Evolutionary conservation across 2,113 vertebrate genomes (phyloP).

Genomic region (Uria lomvia): DNA sequence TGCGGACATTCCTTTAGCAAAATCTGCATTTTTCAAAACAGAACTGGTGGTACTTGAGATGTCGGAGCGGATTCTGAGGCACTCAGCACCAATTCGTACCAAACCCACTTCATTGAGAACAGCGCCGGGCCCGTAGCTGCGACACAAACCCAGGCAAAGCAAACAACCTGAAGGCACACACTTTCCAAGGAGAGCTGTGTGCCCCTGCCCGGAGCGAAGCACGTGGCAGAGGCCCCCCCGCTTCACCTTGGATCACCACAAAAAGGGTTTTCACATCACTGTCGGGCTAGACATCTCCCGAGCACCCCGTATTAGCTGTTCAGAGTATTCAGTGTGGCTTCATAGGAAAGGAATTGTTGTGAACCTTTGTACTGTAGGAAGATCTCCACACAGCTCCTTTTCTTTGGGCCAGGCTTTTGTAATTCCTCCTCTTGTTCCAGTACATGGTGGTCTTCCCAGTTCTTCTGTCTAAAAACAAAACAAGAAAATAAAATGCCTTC

Average conservation of each 20-base stretch:
- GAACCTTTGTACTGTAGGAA: not conserved
- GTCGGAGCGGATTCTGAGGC: not conserved
- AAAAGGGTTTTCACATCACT: not conserved
- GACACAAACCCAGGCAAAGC: not conserved
- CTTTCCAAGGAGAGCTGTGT: not conserved
- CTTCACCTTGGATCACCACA: not conserved
- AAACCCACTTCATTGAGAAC: accelerated
- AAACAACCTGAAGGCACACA: accelerated
- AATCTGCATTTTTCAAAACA: not conserved
- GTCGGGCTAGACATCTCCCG: not conserved
- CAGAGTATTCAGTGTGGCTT: not conserved
- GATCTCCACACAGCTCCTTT: not conserved
- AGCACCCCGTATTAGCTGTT: not conserved
- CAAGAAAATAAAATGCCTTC: constrained; percentile 2
- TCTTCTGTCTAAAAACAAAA: not conserved
- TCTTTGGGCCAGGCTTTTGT: not conserved
- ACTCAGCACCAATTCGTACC: not conserved
- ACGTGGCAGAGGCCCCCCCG: not conserved
- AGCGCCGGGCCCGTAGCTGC: accelerated
- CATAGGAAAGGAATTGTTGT: not conserved
- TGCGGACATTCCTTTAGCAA: not conserved
- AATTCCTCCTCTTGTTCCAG: not conserved
- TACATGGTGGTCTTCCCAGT: not conserved
- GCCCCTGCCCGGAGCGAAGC: not conserved
- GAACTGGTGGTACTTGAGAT: not conserved